Percentiles rank a stretch among this genome's conserved stretches.
Evolutionary conservation across 2,113 vertebrate species (phyloP).

Genomic region (Nannospalax galili): DNA sequence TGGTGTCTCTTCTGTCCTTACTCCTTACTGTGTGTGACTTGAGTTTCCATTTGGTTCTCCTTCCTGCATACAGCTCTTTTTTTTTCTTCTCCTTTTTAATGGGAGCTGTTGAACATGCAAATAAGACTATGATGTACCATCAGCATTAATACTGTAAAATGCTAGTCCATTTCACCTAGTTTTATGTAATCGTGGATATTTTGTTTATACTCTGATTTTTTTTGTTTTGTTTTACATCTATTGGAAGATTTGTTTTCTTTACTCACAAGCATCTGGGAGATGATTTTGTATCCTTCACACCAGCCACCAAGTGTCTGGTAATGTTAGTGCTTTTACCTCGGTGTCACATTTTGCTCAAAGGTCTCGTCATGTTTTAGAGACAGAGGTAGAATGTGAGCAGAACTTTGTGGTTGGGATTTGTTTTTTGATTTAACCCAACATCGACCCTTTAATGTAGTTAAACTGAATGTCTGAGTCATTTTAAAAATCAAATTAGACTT

Average conservation of each 20-base stretch:
- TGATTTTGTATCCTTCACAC: constrained; percentile 57
- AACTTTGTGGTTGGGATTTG: constrained; percentile 61
- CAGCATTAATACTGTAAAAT: constrained; percentile 88
- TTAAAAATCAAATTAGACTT: constrained; percentile 39
- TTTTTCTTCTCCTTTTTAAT: constrained; percentile 74
- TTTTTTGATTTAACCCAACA: constrained; percentile 50
- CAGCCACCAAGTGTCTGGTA: constrained; percentile 35
- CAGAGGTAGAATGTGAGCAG: constrained; percentile 22
- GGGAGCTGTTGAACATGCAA: constrained; percentile 83
- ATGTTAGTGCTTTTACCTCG: constrained; percentile 22
- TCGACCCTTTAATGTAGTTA: constrained; percentile 60
- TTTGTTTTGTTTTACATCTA: constrained; percentile 60
- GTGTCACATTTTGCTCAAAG: constrained; percentile 32
- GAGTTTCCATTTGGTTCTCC: constrained; percentile 74
- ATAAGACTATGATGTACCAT: constrained; percentile 82
- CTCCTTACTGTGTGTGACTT: constrained; percentile 60
- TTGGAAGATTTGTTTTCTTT: constrained; percentile 65
- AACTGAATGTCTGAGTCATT: constrained; percentile 61
- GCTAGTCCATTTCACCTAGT: constrained; percentile 82
- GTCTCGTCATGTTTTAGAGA: constrained; percentile 49
- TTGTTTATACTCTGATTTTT: constrained; percentile 71
- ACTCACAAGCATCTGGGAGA: constrained; percentile 62
- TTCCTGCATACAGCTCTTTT: constrained; percentile 71
- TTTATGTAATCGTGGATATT: constrained; percentile 86
- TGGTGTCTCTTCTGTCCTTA: constrained; percentile 73